A percentile compares a stretch with the other conserved stretches of the same genome.
Evolutionary conservation across 53 echinoderm and acorn worm species (phyloP).

Genomic region (Holothuria leucospilota): DNA sequence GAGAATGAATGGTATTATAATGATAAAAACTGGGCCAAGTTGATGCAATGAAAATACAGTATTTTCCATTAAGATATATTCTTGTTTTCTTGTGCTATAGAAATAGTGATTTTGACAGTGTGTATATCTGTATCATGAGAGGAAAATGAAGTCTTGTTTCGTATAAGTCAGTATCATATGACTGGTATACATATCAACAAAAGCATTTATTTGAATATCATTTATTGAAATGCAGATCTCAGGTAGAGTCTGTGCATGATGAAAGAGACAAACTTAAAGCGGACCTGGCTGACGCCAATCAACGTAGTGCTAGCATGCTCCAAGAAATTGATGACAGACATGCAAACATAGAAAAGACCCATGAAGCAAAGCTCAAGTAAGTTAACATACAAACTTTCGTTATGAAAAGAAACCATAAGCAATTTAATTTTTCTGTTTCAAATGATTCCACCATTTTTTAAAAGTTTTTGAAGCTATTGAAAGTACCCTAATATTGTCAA

Average conservation of each 20-base stretch:
- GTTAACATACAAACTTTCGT: neutral
- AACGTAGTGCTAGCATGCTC: constrained; percentile 72
- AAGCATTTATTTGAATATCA: no score
- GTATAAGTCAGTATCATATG: no score
- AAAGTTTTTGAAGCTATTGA: neutral
- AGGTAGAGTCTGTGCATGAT: constrained; percentile 74
- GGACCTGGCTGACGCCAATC: constrained; percentile 81
- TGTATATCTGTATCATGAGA: no score
- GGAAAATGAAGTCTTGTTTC: no score
- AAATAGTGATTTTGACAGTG: no score
- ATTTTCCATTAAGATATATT: no score
- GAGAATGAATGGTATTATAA: no score
- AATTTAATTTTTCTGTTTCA: no score
- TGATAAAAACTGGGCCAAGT: no score
- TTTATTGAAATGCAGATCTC: constrained; percentile 55
- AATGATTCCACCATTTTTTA: neutral
- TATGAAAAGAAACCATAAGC: neutral
- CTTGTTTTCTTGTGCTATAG: no score
- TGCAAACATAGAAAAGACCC: constrained; percentile 81
- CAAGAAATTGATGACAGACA: constrained; percentile 97
- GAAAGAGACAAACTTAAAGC: constrained; percentile 88
- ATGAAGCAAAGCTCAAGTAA: constrained; percentile 89
- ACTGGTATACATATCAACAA: no score
- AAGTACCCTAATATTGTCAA: neutral
- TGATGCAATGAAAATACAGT: no score